Evolutionary conservation across 2,888 invertebrate genomes (phyloP), one percentile per base, ranked within the genome.

Genomic region (Acheta domesticus): DNA sequence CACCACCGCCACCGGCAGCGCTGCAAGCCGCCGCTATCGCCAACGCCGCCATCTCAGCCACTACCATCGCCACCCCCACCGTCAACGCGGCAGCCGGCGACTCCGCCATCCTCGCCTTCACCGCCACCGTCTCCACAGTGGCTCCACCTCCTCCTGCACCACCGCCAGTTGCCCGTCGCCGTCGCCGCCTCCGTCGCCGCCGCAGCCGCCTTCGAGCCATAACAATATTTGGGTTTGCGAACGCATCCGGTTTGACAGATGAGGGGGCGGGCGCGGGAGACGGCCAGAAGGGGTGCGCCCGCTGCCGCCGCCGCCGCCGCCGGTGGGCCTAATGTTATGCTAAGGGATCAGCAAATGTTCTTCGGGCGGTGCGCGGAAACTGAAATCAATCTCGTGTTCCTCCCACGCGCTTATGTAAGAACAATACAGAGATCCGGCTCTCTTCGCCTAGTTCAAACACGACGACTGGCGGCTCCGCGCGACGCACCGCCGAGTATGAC

Each of bases 121-220:
- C 78, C 75, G n/a, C 78, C 79, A 75, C 76, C 50, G 50, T 62
- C 50, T 76, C 73, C 21, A 75, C 50, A 48, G 36, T 48, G 75
- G 49, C 75, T 76, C 48, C 75, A 75, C 74, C 75, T 76, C 19
- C 74, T 74, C 14, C 77, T 62, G 23, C 19, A 77, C 36, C 76
- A 48, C 77, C 8, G 23, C 76, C 76, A 77, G 20, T 16, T 23
- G 3, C 16, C 48, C 48, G 49, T n/a, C 77, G 21, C 77, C 8
- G 23, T 23, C 76, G n/a, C 77, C 77, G 21, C 36, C 8, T 8
- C 36, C 36, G 8, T 1, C 5, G 36, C 36, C 36, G 36, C 36
- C 5, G 62, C 62, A 14, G 62, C 62, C 62, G 14, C 62, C n/a
- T 14, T n/a, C 62, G 62, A 62, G 62, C 14, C 62, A 62, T 62